Evolutionary conservation across 2,113 vertebrate genomes (phyloP).

Genomic region (Syrmaticus mikado): DNA sequence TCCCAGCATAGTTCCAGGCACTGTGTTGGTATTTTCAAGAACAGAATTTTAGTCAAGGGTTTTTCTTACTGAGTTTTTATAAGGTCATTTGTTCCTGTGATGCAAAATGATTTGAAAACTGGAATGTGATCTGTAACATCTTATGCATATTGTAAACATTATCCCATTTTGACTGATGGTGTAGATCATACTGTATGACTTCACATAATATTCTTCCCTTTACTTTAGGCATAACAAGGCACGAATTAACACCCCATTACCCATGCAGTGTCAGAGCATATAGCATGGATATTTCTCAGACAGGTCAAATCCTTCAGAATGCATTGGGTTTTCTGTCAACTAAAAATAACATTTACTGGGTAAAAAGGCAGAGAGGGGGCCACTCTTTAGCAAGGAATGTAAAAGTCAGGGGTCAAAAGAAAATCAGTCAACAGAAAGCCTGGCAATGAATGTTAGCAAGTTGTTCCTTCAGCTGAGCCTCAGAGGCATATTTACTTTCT

Average conservation of each 20-base stretch:
- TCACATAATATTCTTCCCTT: conserved; percentile 26
- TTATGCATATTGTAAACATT: not conserved
- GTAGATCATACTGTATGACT: not conserved
- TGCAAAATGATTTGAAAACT: not conserved
- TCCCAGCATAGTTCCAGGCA: not conserved
- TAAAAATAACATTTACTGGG: conserved; percentile 1
- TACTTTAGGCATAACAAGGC: not conserved
- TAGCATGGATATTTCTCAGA: conserved; percentile 15
- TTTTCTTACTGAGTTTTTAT: not conserved
- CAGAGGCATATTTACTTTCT: not conserved
- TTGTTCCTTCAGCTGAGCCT: not conserved
- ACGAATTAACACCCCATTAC: conserved; percentile 27
- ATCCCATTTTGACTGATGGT: conserved; percentile 16
- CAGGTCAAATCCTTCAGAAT: conserved; percentile 29
- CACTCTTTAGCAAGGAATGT: not conserved
- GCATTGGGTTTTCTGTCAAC: conserved; percentile 24
- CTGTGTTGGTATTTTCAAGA: not conserved
- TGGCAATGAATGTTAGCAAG: not conserved
- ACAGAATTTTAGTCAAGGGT: not conserved
- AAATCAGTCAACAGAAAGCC: not conserved
- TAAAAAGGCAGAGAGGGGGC: not conserved
- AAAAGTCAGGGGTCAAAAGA: conserved; percentile 26
- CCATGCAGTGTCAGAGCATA: conserved; percentile 9
- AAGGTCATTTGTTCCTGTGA: not conserved
- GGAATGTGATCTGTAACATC: not conserved